These are phyloP conservation scores for Neolamprologus fasciatus DNA, from an alignment of 2,113 vertebrate species.

Conservation along the genomic window DNA sequence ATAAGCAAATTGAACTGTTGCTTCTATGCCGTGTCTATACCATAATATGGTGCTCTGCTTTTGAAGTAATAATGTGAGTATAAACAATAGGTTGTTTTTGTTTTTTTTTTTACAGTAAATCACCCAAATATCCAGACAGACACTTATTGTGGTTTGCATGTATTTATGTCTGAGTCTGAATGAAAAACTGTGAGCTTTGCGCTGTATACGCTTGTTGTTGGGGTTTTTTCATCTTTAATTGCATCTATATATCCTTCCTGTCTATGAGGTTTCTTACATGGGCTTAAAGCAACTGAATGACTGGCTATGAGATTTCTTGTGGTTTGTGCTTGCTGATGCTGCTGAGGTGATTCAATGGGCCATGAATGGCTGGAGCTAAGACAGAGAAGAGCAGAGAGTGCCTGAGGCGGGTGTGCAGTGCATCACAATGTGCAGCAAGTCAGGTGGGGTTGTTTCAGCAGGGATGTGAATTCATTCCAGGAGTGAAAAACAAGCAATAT, in stretches of 20 bases:
- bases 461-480: background rate
- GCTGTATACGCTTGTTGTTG: background rate
- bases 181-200: background rate
- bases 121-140: background rate
- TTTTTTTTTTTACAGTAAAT: too few species aligned
- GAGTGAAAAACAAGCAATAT: background rate
- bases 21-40: background rate
- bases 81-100: too few species aligned
- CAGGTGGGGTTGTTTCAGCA: background rate
- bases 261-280: background rate
- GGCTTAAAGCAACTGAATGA: background rate
- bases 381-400: constrained; percentile 1
- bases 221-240: background rate
- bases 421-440: constrained; percentile 35
- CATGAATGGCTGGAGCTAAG: constrained; percentile 13
- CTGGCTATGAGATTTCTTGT: background rate
- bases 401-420: constrained; percentile 32
- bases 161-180: background rate
- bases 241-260: background rate
- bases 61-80: too few species aligned
- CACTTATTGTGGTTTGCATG: background rate
- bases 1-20: background rate
- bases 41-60: background rate
- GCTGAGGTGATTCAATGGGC: constrained; percentile 14
- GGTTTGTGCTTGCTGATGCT: background rate